Evolutionary conservation across 2,888 invertebrate genomes (phyloP), one percentile per base, ranked within the genome.

Genomic region (Eutolmus rufibarbis): DNA sequence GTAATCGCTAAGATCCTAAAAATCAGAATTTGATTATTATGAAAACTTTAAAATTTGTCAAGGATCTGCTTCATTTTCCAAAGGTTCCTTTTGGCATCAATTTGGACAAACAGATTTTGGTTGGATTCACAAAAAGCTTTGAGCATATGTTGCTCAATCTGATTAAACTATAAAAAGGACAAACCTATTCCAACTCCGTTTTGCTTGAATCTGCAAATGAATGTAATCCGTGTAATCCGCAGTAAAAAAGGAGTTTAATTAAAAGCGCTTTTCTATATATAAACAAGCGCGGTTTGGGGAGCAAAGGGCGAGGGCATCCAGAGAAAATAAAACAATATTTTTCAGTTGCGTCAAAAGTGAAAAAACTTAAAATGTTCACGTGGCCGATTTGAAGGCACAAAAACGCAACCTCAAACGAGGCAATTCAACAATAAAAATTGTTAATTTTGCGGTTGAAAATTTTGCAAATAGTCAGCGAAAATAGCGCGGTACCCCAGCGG

Each of bases 401-500:
- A 81, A 81, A 46, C 51, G 81, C 81, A 51, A 81, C 81, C 81
- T 81, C 81, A 81, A 81, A 81, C 81, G 81, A 81, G 81, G 81
- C 81, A 81, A 56, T 81, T 81, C 56, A 81, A 81, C 81, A 81
- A 81, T 51, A 81, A 81, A 78, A 81, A 81, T 81, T 81, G 81
- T 81, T 66, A 81, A 81, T 81, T 81, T 81, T 81, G 81, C 81
- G 81, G 81, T 81, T 31, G 81, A 23, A 34, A 56, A 81, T 81
- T 66, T 81, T 81, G n/a, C n/a, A 81, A 81, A 81, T 81, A 81
- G 81, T 81, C 81, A 81, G 81, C 81, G 81, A 81, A 81, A 81
- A 81, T 81, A 23, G 81, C 34, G 81, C 28, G 81, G 51, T 56
- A 56, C 46, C 16, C 51, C 37, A 40, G 34, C 23, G 76, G 37